Conservation (phyloP, 2,888 invertebrate genomes). For the Alviniconcha strummeri region DNA sequence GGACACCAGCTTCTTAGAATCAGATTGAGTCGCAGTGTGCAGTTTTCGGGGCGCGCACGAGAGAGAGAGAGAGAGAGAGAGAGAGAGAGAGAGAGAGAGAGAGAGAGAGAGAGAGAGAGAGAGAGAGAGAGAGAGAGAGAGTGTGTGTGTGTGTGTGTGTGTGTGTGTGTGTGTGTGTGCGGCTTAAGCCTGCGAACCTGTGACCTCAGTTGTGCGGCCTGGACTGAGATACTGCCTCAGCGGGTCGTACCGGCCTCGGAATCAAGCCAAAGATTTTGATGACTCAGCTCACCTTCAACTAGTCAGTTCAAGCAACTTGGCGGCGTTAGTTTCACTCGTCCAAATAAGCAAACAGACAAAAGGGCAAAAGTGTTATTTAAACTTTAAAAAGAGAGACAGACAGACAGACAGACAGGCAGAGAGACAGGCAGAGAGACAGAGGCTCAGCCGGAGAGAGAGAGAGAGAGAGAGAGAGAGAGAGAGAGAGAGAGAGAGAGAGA, state of each 20-base stretch:
- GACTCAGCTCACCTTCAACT: no score
- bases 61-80: conserved; percentile 1
- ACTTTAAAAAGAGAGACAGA: not conserved
- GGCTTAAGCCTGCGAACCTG: no score
- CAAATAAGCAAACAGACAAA: no score
- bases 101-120: conserved; percentile 3
- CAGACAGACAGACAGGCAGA: conserved; percentile 1
- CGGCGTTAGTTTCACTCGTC: no score
- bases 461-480: not conserved
- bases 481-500: not conserved
- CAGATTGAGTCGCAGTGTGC: no score
- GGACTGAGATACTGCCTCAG: no score
- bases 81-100: conserved; percentile 2
- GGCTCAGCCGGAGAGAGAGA: not conserved
- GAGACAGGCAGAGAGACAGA: not conserved
- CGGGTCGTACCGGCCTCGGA: no score
- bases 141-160: conserved; percentile 2
- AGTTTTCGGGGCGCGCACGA: not conserved
- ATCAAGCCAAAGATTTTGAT: no score
- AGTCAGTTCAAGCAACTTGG: no score
- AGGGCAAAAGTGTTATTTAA: no score
- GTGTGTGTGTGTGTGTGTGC: not conserved
- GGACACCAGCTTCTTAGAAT: no score
- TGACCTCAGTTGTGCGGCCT: no score
- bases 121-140: conserved; percentile 1